Evolutionary conservation across 2,113 vertebrate species (phyloP).

Genomic region (Perccottus glenii): DNA sequence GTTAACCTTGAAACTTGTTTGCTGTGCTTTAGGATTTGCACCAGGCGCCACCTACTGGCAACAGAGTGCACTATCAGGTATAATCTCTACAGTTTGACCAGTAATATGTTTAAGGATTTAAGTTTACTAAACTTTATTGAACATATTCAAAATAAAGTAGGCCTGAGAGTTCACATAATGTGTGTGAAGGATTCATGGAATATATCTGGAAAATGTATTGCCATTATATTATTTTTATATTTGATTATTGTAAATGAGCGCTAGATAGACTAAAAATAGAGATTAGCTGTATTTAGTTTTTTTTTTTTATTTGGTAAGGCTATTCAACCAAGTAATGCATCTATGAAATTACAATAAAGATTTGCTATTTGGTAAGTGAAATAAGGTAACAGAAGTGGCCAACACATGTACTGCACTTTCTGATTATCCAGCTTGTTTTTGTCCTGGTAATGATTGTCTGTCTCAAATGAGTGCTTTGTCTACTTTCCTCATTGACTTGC

Average conservation of each 20-base stretch:
- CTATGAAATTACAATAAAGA: no score
- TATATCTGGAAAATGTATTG: no score
- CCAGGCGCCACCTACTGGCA: constrained; percentile 80
- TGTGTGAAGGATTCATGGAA: no score
- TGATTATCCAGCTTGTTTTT: constrained; percentile 16
- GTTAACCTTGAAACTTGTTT: constrained; percentile 61
- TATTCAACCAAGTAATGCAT: no score
- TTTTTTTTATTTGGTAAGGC: no score
- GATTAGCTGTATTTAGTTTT: no score
- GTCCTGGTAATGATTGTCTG: constrained; percentile 4
- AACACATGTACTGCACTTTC: not conserved
- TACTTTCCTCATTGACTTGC: not conserved
- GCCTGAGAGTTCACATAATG: no score
- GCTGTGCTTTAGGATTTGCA: constrained; percentile 79
- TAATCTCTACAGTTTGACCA: constrained; percentile 7
- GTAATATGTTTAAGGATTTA: not conserved
- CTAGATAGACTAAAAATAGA: no score
- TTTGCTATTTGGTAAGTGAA: no score
- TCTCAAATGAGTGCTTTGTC: not conserved
- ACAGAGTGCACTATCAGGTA: constrained; percentile 97
- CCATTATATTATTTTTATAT: no score
- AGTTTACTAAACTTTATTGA: not conserved
- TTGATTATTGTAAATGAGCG: no score
- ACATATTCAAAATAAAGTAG: not conserved
- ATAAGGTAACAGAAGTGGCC: no score